A percentile compares a stretch with the other conserved stretches of the same genome.
Evolutionary conservation across 2,797 vertebrate genomes (phyloP).

Genomic region (Borostomias antarcticus): DNA sequence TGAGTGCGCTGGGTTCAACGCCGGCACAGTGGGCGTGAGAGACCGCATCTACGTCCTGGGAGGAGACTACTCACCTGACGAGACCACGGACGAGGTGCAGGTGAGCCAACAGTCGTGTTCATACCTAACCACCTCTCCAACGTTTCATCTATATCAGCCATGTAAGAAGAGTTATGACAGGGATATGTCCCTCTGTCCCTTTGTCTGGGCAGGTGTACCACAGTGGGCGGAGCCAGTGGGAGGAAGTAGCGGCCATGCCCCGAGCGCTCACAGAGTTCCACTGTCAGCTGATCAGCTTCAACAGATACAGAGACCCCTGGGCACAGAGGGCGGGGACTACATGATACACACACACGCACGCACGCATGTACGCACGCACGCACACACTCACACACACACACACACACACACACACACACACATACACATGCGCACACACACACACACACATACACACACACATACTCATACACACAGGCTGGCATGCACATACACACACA

Average conservation of each 20-base stretch:
- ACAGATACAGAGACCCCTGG: conserved; percentile 93
- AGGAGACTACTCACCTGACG: conserved; percentile 95
- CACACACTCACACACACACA: not conserved
- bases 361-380: not conserved
- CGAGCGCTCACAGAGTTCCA: conserved; percentile 94
- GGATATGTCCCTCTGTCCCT: not conserved
- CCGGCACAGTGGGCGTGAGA: conserved; percentile 88
- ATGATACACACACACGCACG: conserved; percentile 6
- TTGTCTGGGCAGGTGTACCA: conserved; percentile 84
- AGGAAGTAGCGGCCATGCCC: conserved; percentile 95
- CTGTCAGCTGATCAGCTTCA: conserved; percentile 93
- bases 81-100: conserved; percentile 96
- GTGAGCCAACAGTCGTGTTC: conserved; percentile 70
- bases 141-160: not conserved
- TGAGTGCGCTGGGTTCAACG: conserved; percentile 97
- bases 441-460: not conserved
- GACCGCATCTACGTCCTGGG: conserved; percentile 96
- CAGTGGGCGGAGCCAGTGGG: conserved; percentile 90
- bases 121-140: not conserved
- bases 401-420: not conserved
- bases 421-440: not conserved
- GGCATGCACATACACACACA: no score
- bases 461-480: not conserved
- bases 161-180: not conserved
- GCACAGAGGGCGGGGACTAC: conserved; percentile 53